These are phyloP conservation scores for Sitta europaea DNA, from an alignment of 2,113 vertebrate genomes.

Conservation along the genomic window DNA sequence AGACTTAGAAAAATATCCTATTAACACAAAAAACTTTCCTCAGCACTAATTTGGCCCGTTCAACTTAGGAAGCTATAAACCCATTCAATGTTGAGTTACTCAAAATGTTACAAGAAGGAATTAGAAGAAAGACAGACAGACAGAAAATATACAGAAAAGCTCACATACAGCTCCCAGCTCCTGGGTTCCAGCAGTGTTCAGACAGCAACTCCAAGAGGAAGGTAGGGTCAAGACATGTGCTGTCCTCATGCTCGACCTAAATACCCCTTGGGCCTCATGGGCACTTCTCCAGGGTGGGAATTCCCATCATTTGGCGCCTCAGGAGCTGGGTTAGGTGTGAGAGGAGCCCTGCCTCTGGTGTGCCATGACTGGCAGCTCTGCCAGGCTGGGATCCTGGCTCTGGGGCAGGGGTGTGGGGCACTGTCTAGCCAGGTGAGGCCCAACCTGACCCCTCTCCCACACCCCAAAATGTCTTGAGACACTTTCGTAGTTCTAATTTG, in stretches of 20 bases:
- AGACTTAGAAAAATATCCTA: neutral
- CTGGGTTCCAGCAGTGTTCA: neutral
- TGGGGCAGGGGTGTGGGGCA: neutral
- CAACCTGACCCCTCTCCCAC: neutral
- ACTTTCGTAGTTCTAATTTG: too few species aligned
- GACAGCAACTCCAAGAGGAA: neutral
- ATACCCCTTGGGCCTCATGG: neutral
- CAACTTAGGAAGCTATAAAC: neutral
- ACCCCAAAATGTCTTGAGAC: neutral
- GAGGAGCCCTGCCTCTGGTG: neutral
- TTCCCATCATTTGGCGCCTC: accelerated
- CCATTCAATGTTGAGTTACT: accelerated
- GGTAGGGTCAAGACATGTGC: neutral
- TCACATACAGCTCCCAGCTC: accelerated
- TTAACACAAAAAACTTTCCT: neutral
- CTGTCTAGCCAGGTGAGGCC: neutral
- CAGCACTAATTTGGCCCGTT: neutral
- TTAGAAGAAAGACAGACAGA: neutral
- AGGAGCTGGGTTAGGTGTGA: neutral
- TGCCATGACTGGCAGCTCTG: neutral
- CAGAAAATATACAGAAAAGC: neutral
- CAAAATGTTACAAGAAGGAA: neutral
- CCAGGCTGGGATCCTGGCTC: neutral
- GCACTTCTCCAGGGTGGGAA: neutral
- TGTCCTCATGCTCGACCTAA: neutral